A percentile compares a stretch with the other conserved stretches of the same genome.
Evolutionary conservation across 1,140 invertebrate species (phyloP).

Genomic region (Potamilus streckersoni): DNA sequence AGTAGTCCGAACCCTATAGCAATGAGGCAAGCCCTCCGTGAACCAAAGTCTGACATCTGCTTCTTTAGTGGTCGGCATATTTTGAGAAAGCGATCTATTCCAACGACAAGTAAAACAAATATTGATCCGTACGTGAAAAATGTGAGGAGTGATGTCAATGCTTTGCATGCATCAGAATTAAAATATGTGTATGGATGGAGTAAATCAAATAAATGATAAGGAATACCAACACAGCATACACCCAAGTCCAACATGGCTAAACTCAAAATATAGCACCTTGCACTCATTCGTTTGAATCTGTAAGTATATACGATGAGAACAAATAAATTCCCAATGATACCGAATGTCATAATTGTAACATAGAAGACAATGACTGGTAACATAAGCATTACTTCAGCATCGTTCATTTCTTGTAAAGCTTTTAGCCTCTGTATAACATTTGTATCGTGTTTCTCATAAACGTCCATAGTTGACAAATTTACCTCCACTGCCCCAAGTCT

Average conservation of each 20-base stretch:
- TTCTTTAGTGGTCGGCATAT: conserved; percentile 21
- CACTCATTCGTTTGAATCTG: conserved; percentile 16
- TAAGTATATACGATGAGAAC: conserved; percentile 20
- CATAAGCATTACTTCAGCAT: conserved; percentile 14
- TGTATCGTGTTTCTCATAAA: no score
- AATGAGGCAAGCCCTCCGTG: conserved; percentile 10
- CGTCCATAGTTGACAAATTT: no score
- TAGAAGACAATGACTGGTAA: conserved; percentile 24
- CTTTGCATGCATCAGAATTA: conserved; percentile 9
- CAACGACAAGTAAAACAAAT: conserved; percentile 24
- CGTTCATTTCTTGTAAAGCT: conserved; percentile 7
- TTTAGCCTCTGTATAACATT: no score
- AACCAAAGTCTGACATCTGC: conserved; percentile 21
- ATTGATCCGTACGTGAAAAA: conserved; percentile 18
- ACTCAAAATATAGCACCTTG: conserved; percentile 25
- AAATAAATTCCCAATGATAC: conserved; percentile 19
- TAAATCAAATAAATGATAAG: conserved; percentile 26
- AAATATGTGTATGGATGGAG: conserved; percentile 29
- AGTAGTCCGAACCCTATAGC: not conserved
- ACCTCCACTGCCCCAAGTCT: no score
- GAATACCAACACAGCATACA: conserved; percentile 21
- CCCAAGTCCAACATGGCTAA: conserved; percentile 19
- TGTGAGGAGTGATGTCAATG: conserved; percentile 16
- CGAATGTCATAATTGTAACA: conserved; percentile 11
- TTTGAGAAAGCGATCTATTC: conserved; percentile 27